These are phyloP conservation scores for Cantharis lateralis DNA, from an alignment of 2,888 invertebrate species.

Conservation along the genomic window DNA sequence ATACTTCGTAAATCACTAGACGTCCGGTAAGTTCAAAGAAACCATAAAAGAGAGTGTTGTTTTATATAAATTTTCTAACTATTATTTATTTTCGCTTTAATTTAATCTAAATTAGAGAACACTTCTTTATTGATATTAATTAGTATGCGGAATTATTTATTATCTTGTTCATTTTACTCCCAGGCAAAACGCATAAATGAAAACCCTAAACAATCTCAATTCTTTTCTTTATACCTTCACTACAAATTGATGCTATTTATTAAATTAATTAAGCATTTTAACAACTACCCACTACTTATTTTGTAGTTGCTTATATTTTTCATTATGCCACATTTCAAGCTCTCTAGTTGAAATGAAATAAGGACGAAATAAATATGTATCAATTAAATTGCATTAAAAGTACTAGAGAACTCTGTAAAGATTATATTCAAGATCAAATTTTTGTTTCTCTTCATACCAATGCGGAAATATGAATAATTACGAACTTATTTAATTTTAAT, in stretches of 20 bases:
- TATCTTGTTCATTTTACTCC: neutral
- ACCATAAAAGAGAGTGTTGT: neutral
- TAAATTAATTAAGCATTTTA: neutral
- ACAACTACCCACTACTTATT: too few species aligned
- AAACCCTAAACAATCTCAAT: neutral
- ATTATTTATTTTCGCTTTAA: neutral
- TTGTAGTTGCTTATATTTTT: too few species aligned
- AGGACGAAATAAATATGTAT: too few species aligned
- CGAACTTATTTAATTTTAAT: too few species aligned
- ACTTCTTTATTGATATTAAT: neutral
- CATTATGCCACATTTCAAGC: too few species aligned
- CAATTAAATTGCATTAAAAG: too few species aligned
- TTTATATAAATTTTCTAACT: slow-evolving; percentile 2
- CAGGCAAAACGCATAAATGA: neutral
- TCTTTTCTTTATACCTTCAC: neutral
- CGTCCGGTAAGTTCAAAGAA: slow-evolving; percentile 1
- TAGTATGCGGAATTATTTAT: neutral
- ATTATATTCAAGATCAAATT: too few species aligned
- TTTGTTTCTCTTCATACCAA: too few species aligned
- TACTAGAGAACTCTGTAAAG: too few species aligned
- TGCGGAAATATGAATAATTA: too few species aligned
- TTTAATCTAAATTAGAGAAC: neutral
- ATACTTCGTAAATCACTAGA: slow-evolving; percentile 1
- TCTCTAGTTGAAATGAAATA: too few species aligned
- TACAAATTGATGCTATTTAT: neutral